Conservation (phyloP, 1,140 invertebrate genomes). For the Halictus rubicundus region DNA sequence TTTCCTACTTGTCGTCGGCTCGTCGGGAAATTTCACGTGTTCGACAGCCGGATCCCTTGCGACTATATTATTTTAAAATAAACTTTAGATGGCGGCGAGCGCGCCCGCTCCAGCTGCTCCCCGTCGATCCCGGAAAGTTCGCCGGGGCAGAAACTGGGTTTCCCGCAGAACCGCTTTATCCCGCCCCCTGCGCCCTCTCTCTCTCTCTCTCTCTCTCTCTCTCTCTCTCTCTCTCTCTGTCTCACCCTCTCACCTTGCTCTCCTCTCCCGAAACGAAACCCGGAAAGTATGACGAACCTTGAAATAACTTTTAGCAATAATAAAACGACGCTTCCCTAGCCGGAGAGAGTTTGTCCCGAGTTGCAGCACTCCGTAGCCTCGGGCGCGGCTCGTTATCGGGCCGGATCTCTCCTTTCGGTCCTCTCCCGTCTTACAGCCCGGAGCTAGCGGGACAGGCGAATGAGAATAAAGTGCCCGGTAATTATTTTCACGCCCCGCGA, state of each 20-base stretch:
- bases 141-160: conserved; percentile 28
- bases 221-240: not conserved
- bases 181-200: not conserved
- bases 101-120: conserved; percentile 35
- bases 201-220: not conserved
- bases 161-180: conserved; percentile 51
- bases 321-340: conserved; percentile 47
- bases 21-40: not conserved
- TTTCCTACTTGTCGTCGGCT: conserved; percentile 23
- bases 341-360: conserved; percentile 18
- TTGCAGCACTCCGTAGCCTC: conserved; percentile 15
- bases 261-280: not conserved
- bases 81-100: conserved; percentile 7
- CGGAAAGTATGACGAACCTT: conserved; percentile 63
- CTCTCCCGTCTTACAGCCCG: not conserved
- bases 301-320: conserved; percentile 64
- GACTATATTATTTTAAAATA: conserved; percentile 33
- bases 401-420: conserved; percentile 36
- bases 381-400: conserved; percentile 44
- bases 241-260: not conserved
- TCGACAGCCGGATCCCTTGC: not conserved
- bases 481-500: conserved; percentile 55
- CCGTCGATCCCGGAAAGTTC: conserved; percentile 45
- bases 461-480: conserved; percentile 53
- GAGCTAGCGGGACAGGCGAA: not conserved